phyloP scores from a whole-genome alignment of 1,140 invertebrate species.

The Orussus abietinus region DNA sequence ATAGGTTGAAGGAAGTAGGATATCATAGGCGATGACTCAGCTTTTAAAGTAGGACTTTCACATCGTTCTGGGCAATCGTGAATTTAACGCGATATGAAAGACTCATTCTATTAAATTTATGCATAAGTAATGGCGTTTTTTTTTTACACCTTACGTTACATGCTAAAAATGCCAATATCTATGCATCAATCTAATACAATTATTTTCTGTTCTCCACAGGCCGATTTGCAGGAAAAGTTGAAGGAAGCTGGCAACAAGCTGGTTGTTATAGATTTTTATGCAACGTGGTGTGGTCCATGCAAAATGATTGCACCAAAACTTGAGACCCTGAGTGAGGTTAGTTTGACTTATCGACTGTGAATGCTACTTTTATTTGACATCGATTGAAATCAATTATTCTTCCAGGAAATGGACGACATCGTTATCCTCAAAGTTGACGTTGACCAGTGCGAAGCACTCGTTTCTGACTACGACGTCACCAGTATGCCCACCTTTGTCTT shows the following conservation, averaged over 20 bases:
- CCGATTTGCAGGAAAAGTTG: conserved; percentile 70
- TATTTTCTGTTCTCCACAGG: no score
- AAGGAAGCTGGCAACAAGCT: conserved; percentile 74
- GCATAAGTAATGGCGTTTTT: no score
- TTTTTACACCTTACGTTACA: no score
- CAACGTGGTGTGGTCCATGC: conserved; percentile 90
- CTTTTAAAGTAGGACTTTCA: no score
- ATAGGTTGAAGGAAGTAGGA: no score
- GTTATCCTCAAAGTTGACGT: conserved; percentile 77
- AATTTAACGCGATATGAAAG: no score
- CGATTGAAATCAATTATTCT: conserved; percentile 29
- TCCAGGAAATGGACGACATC: conserved; percentile 64
- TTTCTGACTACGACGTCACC: conserved; percentile 72
- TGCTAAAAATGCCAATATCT: no score
- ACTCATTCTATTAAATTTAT: no score
- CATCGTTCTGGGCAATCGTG: no score
- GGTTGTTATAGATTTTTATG: conserved; percentile 86
- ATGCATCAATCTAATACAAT: no score
- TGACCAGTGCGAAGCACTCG: conserved; percentile 82
- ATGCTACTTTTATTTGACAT: neutral
- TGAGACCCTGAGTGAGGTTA: conserved; percentile 64
- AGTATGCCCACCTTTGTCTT: conserved; percentile 95
- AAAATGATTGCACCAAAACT: conserved; percentile 84
- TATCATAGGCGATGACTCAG: no score
- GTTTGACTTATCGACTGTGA: conserved; percentile 15